Evolutionary conservation across 2,888 invertebrate species (phyloP).

Genomic region (Archaeoteleia sp.): DNA sequence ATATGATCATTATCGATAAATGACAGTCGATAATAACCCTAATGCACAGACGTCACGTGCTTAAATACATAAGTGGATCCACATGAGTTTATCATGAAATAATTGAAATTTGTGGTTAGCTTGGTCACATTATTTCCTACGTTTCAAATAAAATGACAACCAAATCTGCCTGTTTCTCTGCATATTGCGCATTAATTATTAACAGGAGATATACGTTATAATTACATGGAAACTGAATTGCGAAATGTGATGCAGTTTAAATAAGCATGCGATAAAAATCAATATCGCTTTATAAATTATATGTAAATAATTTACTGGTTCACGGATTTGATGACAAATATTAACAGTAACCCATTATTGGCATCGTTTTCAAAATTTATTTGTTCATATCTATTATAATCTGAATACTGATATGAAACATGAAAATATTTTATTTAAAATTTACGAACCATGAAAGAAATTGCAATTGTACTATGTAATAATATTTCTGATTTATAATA

Average conservation of each 20-base stretch:
- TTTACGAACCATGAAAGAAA: too few species aligned
- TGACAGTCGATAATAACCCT: constrained; percentile 54
- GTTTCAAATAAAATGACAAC: constrained; percentile 69
- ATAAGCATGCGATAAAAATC: too few species aligned
- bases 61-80: constrained; percentile 53
- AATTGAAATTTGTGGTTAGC: constrained; percentile 72
- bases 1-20: constrained; percentile 50
- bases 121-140: constrained; percentile 69
- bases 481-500: too few species aligned
- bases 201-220: constrained; percentile 59
- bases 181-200: constrained; percentile 69
- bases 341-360: too few species aligned
- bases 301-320: constrained; percentile 22
- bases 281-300: too few species aligned
- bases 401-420: too few species aligned
- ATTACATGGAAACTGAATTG: constrained; percentile 29
- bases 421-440: too few species aligned
- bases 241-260: constrained; percentile 18
- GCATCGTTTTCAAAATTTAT: too few species aligned
- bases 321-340: constrained; percentile 10
- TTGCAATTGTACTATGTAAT: too few species aligned
- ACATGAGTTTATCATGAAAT: constrained; percentile 66
- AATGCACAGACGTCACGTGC: constrained; percentile 57
- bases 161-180: constrained; percentile 56
- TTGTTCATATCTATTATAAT: too few species aligned